phyloP scores from a whole-genome alignment of 2,113 vertebrate genomes.

The Empidonax traillii region DNA sequence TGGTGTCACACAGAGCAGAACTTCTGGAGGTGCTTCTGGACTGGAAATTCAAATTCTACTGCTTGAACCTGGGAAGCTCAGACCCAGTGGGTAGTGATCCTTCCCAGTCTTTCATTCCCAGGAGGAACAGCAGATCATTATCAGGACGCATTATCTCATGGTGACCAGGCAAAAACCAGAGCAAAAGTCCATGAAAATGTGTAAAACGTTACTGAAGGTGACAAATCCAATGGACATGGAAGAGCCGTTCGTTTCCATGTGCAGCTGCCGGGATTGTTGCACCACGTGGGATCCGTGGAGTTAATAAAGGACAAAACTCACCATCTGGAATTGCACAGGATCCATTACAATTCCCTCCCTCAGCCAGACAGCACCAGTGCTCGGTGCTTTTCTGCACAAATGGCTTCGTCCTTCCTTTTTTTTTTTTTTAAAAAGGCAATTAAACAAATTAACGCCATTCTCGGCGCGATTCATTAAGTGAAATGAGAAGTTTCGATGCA shows the following conservation, averaged over 20 bases:
- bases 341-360: background rate
- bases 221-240: accelerated
- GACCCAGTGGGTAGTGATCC: accelerated
- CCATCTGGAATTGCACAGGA: background rate
- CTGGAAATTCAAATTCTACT: accelerated
- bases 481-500: background rate
- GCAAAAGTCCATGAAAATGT: accelerated
- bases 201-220: background rate
- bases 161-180: accelerated
- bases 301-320: background rate
- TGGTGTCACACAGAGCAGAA: background rate
- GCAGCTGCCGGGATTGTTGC: background rate
- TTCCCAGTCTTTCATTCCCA: background rate
- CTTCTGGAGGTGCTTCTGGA: background rate
- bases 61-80: background rate
- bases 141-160: accelerated
- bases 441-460: background rate
- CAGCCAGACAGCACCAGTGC: background rate
- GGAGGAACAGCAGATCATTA: accelerated
- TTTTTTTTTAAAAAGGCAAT: background rate
- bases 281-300: background rate
- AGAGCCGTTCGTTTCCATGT: accelerated
- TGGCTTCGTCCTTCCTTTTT: background rate
- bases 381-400: background rate
- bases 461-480: background rate